These are phyloP conservation scores for Spermophilus dauricus DNA, from an alignment of 2,113 vertebrate genomes.

Conservation along the genomic window DNA sequence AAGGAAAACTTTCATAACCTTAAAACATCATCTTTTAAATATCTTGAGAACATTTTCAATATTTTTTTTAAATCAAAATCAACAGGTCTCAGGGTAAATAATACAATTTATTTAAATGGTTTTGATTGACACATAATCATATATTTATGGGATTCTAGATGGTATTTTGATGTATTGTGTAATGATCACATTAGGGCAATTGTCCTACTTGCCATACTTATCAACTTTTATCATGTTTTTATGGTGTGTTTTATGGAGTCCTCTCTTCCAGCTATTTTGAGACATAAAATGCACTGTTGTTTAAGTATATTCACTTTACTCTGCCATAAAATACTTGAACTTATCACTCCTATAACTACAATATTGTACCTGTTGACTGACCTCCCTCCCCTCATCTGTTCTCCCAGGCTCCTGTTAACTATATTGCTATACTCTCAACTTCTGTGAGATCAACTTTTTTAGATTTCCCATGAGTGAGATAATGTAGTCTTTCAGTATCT, in stretches of 20 bases:
- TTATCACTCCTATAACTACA: too few species aligned
- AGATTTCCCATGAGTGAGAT: not conserved
- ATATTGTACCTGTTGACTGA: not conserved
- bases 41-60: not conserved
- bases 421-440: not conserved
- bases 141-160: not conserved
- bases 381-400: not conserved
- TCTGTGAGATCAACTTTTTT: not conserved
- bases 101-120: not conserved
- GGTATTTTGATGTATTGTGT: not conserved
- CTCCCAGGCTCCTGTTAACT: not conserved
- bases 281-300: not conserved
- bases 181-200: not conserved
- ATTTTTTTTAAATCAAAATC: not conserved
- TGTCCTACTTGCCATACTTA: too few species aligned
- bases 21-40: not conserved
- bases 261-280: not conserved
- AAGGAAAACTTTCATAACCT: not conserved
- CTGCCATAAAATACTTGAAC: not conserved
- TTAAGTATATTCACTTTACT: not conserved
- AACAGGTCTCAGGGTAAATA: not conserved
- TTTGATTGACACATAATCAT: not conserved
- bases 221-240: not conserved
- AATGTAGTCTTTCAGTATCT: not conserved
- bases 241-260: not conserved